Evolutionary conservation across 2,113 vertebrate genomes (phyloP).

Genomic region (Petaurus breviceps): DNA sequence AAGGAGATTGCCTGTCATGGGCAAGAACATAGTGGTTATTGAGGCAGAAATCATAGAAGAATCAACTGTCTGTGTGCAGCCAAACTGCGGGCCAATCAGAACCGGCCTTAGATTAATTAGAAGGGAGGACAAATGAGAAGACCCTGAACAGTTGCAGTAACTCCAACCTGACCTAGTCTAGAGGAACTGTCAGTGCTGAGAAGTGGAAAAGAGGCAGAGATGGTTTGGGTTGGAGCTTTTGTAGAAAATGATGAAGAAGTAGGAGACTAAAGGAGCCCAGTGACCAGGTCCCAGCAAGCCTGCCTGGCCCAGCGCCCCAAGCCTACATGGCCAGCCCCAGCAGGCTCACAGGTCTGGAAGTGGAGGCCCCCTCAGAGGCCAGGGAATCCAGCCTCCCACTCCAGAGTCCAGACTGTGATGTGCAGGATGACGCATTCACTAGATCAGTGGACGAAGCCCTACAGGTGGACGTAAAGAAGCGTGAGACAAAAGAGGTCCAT

Average conservation of each 20-base stretch:
- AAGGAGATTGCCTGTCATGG: neutral
- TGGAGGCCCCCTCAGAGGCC: no score
- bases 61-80: neutral
- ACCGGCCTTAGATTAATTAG: neutral
- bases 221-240: neutral
- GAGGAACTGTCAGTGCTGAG: neutral
- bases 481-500: neutral
- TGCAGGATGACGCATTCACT: neutral
- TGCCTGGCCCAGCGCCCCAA: neutral
- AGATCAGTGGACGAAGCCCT: neutral
- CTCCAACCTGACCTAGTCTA: neutral
- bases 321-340: neutral
- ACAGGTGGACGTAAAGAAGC: neutral
- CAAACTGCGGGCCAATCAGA: neutral
- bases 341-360: neutral
- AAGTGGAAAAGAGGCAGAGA: neutral
- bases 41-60: neutral
- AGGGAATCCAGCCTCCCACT: neutral
- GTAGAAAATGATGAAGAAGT: neutral
- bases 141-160: neutral
- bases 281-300: neutral
- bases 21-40: neutral
- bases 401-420: neutral
- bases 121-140: neutral
- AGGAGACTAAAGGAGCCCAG: neutral